Conservation (phyloP, 2,888 invertebrate genomes). For the Drosophila nr. fundita region DNA sequence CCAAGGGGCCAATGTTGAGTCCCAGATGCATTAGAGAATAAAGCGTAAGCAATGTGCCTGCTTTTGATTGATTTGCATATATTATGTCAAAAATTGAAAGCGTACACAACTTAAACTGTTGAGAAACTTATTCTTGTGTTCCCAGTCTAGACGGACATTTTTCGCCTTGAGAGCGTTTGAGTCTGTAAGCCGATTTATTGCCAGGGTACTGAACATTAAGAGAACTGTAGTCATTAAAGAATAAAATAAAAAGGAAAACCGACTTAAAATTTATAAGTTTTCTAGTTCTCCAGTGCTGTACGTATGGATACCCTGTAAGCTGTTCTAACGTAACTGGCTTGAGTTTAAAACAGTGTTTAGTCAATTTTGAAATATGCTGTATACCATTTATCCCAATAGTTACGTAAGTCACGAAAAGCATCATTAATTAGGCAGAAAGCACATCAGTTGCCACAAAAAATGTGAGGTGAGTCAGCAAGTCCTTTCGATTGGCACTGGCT, state of each 20-base stretch:
- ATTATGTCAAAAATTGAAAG: conserved; percentile 24
- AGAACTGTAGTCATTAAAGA: conserved; percentile 2
- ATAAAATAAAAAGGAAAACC: neutral
- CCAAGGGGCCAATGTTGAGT: conserved; percentile 8
- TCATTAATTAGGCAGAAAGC: neutral
- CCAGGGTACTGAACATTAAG: conserved; percentile 6
- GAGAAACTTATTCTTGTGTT: conserved; percentile 1
- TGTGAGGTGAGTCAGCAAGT: neutral
- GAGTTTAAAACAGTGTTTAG: neutral
- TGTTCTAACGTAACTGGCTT: neutral
- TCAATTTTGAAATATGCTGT: neutral
- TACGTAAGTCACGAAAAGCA: neutral
- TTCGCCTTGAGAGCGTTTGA: conserved; percentile 1
- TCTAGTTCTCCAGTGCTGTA: neutral
- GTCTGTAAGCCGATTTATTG: neutral
- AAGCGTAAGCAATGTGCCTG: neutral
- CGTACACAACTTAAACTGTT: neutral
- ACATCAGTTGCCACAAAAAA: neutral
- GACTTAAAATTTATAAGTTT: neutral
- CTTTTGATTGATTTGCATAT: conserved; percentile 67
- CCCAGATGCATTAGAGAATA: conserved; percentile 11
- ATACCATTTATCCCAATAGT: neutral
- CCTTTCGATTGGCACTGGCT: neutral
- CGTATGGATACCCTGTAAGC: neutral
- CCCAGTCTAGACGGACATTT: conserved; percentile 44